Conservation (phyloP, 2,888 invertebrate species). For the Pomacea canaliculata region DNA sequence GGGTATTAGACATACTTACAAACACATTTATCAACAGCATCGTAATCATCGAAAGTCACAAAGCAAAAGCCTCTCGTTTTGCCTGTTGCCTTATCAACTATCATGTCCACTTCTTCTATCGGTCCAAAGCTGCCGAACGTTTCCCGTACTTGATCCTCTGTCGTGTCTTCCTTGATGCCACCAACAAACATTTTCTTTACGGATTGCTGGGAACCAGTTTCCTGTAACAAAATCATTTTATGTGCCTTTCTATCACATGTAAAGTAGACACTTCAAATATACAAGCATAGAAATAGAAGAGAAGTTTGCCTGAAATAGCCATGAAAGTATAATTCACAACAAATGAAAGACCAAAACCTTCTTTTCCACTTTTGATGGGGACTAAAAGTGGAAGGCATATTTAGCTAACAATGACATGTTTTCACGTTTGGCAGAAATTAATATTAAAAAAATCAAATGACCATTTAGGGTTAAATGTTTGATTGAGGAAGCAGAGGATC, state of each 20-base stretch:
- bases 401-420: too few species aligned
- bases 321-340: neutral
- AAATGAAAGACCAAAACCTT: neutral
- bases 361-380: too few species aligned
- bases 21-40: constrained; percentile 95
- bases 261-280: too few species aligned
- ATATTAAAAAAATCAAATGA: too few species aligned
- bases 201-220: constrained; percentile 79
- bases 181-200: constrained; percentile 96
- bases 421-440: too few species aligned
- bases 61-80: constrained; percentile 97
- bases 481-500: too few species aligned
- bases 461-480: too few species aligned
- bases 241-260: neutral
- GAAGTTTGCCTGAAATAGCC: neutral
- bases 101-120: constrained; percentile 86
- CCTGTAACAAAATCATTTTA: constrained; percentile 17
- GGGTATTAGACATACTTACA: constrained; percentile 76
- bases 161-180: constrained; percentile 91
- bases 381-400: too few species aligned
- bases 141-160: constrained; percentile 83
- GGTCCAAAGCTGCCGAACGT: constrained; percentile 78
- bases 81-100: constrained; percentile 91
- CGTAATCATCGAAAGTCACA: constrained; percentile 96
- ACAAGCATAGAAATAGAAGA: neutral